Base-by-base conservation (phyloP, 2,888 invertebrate genomes). In the Oxyscelio sp. region DNA sequence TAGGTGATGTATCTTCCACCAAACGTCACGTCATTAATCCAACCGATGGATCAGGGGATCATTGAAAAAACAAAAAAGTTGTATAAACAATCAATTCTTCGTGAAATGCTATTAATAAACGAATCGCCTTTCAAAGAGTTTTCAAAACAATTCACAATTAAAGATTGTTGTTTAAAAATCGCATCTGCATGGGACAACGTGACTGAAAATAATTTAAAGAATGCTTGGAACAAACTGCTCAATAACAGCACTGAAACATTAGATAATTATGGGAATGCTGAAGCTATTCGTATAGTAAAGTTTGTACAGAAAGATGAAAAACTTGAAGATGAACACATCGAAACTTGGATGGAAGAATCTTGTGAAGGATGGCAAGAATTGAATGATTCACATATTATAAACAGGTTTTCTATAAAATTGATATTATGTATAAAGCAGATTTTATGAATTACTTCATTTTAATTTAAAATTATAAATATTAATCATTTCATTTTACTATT, bases 121-220 rank as follows among this genome's bases (percentile, higher is more conserved):
- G 40, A 59, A 59, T 59, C 34, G 13, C 11, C 40, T 40, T 38
- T 59, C 22, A 9, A 4, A 21, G 38, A 58, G 5, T 58, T 58
- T 58, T 58, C 31, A 17, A 65, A 50, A 34, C 48, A 65, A 31
- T 34, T 43, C 34, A 48, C 56, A 34, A 58, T 70, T 24, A 56
- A 45, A 48, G 59, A 71, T 43, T 71, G 58, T 48, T 59, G 58
- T n/a, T 17, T 24, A n/a, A 45, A 71, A 71, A 56, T 71, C n/a
- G 48, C 58, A 27, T 22, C 71, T 58, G 58, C 59, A n/a, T 59
- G 71, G 73, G 73, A 73, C 15, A 50, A n/a, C 5, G 31, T 73
- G 0, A 52, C 38, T 31, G 50, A n/a, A 50, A 34, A 45, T n/a
- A 73, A 48, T 21, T 50, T 73, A 24, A 59, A 50, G 61, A 73